Conservation (phyloP, 2,797 vertebrate genomes). For the Sebastes nivosus region DNA sequence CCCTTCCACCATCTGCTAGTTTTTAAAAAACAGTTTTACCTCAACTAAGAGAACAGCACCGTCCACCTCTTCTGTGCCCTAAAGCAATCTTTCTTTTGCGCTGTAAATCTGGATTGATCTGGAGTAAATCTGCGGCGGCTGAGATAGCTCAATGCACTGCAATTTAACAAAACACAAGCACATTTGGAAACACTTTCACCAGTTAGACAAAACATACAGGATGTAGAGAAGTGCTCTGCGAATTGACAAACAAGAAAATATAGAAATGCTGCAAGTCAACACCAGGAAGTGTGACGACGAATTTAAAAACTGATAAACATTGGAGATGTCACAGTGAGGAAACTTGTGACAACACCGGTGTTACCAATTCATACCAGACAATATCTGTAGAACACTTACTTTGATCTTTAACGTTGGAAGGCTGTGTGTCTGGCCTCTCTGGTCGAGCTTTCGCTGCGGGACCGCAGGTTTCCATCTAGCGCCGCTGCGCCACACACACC, state of each 20-base stretch:
- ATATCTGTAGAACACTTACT: too few relatives aligned
- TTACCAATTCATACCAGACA: too few relatives aligned
- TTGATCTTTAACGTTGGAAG: too few relatives aligned
- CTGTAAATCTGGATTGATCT: not conserved
- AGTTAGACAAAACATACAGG: not conserved
- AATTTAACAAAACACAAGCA: not conserved
- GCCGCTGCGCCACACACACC: too few relatives aligned
- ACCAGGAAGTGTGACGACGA: too few relatives aligned
- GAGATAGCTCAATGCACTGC: not conserved
- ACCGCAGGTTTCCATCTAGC: too few relatives aligned
- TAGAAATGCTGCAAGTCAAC: too few relatives aligned
- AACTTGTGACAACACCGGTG: too few relatives aligned
- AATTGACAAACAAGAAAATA: not conserved
- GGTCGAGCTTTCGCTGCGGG: too few relatives aligned
- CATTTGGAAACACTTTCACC: not conserved
- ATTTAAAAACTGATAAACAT: too few relatives aligned
- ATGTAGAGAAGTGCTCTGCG: not conserved
- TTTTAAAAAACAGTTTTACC: not conserved
- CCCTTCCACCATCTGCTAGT: slow-evolving; percentile 5
- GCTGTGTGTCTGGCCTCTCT: too few relatives aligned
- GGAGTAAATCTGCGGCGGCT: not conserved
- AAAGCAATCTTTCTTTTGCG: not conserved
- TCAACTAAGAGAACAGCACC: not conserved
- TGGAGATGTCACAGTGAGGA: too few relatives aligned
- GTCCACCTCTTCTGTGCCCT: not conserved